Conservation (phyloP, 53 echinoderm and acorn worm genomes). For the Arbacia lixula region DNA sequence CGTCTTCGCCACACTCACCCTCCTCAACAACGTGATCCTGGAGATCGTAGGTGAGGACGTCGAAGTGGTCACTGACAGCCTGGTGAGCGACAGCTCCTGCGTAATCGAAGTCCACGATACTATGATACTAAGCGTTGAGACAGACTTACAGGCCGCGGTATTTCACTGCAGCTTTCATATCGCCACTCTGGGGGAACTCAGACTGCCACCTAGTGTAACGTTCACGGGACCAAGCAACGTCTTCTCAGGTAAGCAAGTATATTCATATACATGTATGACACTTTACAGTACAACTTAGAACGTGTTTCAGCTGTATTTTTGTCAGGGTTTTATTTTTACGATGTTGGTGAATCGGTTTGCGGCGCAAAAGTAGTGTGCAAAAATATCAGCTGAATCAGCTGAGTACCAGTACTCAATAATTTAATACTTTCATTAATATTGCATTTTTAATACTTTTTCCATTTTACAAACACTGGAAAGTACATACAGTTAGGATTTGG, state of each 20-base stretch:
- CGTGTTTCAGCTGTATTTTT: neutral
- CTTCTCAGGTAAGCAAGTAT: constrained; percentile 81
- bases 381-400: too few relatives aligned
- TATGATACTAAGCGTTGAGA: constrained; percentile 80
- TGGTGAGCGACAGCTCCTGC: constrained; percentile 65
- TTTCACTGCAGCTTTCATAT: constrained; percentile 81
- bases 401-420: too few relatives aligned
- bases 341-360: too few relatives aligned
- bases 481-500: too few relatives aligned
- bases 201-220: constrained; percentile 78
- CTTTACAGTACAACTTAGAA: neutral
- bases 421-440: too few relatives aligned
- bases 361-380: too few relatives aligned
- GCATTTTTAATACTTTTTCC: too few relatives aligned
- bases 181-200: constrained; percentile 74
- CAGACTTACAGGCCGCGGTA: constrained; percentile 48
- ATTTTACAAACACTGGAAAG: too few relatives aligned
- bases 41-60: constrained; percentile 67
- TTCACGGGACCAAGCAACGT: constrained; percentile 79
- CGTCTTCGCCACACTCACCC: constrained; percentile 74
- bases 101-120: constrained; percentile 77
- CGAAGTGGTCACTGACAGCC: constrained; percentile 42
- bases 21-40: constrained; percentile 66
- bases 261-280: too few relatives aligned
- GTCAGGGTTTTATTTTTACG: neutral